These are phyloP conservation scores for Drosophila acutilabella DNA, from an alignment of 2,888 invertebrate species.

Conservation along the genomic window DNA sequence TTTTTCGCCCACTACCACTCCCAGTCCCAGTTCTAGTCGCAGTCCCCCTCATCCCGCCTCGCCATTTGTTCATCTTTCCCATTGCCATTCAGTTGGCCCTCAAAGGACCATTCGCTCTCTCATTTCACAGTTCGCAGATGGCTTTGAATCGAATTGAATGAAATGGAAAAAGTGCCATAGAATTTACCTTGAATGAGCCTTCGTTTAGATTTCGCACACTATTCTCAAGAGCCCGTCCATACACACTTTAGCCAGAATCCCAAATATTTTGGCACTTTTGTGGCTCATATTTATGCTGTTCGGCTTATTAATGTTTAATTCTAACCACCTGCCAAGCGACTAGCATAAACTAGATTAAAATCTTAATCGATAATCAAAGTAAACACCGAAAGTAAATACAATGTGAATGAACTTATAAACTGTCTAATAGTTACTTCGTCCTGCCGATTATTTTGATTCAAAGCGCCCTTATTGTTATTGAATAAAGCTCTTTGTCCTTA, in stretches of 20 bases:
- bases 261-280: slow-evolving; percentile 45
- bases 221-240: slow-evolving; percentile 61
- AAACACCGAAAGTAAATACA: not conserved
- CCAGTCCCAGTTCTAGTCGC: too few species aligned
- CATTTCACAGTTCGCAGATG: slow-evolving; percentile 70
- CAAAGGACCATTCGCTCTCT: slow-evolving; percentile 58
- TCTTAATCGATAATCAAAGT: slow-evolving; percentile 41
- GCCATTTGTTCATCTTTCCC: slow-evolving; percentile 1
- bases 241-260: slow-evolving; percentile 24
- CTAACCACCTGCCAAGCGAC: not conserved
- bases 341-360: slow-evolving; percentile 28
- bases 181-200: slow-evolving; percentile 65
- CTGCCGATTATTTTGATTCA: too few species aligned
- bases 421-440: too few species aligned
- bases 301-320: slow-evolving; percentile 28
- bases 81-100: slow-evolving; percentile 41
- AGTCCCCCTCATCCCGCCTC: not conserved
- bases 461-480: not conserved
- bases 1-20: slow-evolving; percentile 12
- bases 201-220: slow-evolving; percentile 74
- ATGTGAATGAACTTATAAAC: too few species aligned
- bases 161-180: slow-evolving; percentile 68
- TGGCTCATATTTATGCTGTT: slow-evolving; percentile 45
- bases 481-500: too few species aligned
- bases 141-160: slow-evolving; percentile 69